Base-by-base conservation (phyloP, 1,140 invertebrate species). In the Heliconius melpomene region DNA sequence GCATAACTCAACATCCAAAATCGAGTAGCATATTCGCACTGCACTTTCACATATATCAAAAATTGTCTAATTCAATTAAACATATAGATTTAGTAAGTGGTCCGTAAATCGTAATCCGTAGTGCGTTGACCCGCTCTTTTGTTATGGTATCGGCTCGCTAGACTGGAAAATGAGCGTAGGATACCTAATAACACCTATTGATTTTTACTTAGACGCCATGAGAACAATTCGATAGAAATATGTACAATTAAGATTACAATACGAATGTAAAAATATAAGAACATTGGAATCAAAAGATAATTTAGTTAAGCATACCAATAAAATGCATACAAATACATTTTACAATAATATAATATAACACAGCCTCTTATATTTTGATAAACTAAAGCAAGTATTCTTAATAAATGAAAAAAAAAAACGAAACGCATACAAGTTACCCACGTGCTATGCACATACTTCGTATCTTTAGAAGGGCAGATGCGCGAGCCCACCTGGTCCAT, bases 81-180 rank as follows among this genome's bases (percentile, higher is more conserved):
- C 70, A 75, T 54, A 40, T 71, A 75, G 23, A 50, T 79, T 75
- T 46, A 72, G 70, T 46, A 50, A 80, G 50, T 75, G 74, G 46
- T 72, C 74, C 36, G 74, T 60, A 75, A 71, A 80, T 80, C 74
- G 77, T 75, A 75, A 82, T 81, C 79, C 76, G 52, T 23, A 66
- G 80, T 78, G 78, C 81, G 73, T 72, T 72, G 81, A 66, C 75
- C 77, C 77, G 79, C 80, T 79, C 84, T 82, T 86, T 84, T 88
- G 84, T 88, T 83, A 83, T 84, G 85, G 83, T 81, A 80, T 82
- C 79, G 75, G 84, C 23, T 80, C 86, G 82, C 80, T 84, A 86
- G 86, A 86, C 86, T 85, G 86, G 85, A 88, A 88, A 87, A 87
- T 84, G 83, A 70, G 66, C 72, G 75, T 79, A 80, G 77, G 80